Conservation (phyloP, 2,797 vertebrate genomes). For the Agapornis canus region DNA sequence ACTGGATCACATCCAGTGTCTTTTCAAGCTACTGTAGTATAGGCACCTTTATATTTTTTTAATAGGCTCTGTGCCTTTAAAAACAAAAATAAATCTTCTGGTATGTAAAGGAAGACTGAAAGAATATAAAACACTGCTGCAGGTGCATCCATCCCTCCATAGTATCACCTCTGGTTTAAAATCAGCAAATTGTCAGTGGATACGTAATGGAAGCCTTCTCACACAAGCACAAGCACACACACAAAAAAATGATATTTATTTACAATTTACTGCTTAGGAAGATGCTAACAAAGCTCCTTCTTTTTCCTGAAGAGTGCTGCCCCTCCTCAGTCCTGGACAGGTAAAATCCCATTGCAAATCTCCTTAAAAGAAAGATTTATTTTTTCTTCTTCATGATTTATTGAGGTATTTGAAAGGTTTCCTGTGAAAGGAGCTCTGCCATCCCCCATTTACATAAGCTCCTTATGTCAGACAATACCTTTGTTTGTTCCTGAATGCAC, state of each 20-base stretch:
- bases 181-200: background rate
- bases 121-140: background rate
- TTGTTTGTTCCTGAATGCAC: slow-evolving; percentile 35
- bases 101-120: background rate
- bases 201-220: background rate
- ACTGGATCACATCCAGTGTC: background rate
- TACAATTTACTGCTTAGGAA: background rate
- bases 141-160: background rate
- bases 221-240: background rate
- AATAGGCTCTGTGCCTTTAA: background rate
- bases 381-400: background rate
- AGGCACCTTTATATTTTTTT: background rate
- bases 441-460: slow-evolving; percentile 52
- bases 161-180: background rate
- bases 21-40: background rate
- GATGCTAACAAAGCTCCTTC: background rate
- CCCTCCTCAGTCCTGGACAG: background rate
- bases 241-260: background rate
- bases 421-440: slow-evolving; percentile 34
- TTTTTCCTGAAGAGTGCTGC: background rate
- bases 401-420: slow-evolving; percentile 53
- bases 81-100: background rate
- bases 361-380: background rate
- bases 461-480: slow-evolving; percentile 45
- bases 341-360: slow-evolving; percentile 10